A percentile compares a stretch with the other conserved stretches of the same genome.
Evolutionary conservation across 37 sponge, comb jelly and placozoan species (phyloP).

Genomic region (Beroe forskalii): DNA sequence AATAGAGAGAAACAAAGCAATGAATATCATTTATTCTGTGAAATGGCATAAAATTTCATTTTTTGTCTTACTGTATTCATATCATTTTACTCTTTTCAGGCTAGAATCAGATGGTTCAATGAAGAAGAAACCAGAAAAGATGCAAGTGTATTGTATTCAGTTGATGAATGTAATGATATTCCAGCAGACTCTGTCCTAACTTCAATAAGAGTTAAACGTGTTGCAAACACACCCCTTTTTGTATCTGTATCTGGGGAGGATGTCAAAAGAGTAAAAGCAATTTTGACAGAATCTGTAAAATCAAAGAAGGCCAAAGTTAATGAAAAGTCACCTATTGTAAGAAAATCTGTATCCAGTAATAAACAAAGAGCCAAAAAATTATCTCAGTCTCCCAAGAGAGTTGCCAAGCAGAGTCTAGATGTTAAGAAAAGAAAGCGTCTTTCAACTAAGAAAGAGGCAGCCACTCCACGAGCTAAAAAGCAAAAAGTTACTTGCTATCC

Average conservation of each 20-base stretch:
- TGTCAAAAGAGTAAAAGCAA: neutral
- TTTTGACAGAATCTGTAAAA: neutral
- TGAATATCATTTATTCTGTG: too few species aligned
- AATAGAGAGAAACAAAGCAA: too few species aligned
- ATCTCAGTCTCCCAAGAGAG: neutral
- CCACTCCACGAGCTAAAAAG: neutral
- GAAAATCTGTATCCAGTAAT: neutral
- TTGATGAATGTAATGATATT: slow-evolving; percentile 51
- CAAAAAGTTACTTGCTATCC: slow-evolving; percentile 6
- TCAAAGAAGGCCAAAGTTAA: neutral
- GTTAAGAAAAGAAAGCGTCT: neutral
- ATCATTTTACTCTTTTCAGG: slow-evolving; percentile 1
- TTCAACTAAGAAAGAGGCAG: neutral
- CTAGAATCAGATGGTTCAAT: slow-evolving; percentile 40
- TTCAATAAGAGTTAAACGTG: neutral
- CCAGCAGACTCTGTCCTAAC: neutral
- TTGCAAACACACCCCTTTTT: neutral
- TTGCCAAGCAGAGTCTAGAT: neutral
- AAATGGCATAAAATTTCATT: too few species aligned
- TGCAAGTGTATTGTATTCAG: neutral
- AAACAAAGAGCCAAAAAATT: neutral
- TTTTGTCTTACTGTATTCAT: too few species aligned
- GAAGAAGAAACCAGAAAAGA: neutral
- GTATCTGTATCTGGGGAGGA: neutral
- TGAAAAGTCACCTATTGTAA: neutral